Percentiles rank a stretch among this genome's conserved stretches.
phyloP scores from a whole-genome alignment of 2,797 vertebrate species.

The Melanogrammus aeglefinus region DNA sequence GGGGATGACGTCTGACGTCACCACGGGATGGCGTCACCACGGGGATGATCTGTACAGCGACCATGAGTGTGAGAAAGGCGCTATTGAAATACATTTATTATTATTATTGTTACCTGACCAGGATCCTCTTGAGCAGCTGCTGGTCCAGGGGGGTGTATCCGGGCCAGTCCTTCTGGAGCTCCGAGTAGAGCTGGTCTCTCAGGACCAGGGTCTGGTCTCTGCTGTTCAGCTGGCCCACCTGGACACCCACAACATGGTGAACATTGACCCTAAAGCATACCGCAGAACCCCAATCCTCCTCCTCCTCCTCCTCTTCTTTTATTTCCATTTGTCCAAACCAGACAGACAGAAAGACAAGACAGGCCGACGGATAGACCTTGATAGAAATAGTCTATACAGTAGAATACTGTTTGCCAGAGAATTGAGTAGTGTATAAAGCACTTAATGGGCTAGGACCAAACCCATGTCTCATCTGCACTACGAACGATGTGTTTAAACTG shows the following conservation, averaged over 20 bases:
- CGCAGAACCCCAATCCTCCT: background rate
- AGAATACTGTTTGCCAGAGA: no score
- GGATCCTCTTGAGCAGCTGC: conserved; percentile 85
- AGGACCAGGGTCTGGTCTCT: conserved; percentile 83
- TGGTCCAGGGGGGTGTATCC: conserved; percentile 89
- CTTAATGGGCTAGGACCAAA: no score
- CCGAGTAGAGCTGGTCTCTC: conserved; percentile 82
- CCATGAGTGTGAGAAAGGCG: no score
- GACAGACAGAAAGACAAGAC: no score
- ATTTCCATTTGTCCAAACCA: background rate
- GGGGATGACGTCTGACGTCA: no score
- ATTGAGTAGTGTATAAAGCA: no score
- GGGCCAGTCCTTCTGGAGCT: conserved; percentile 90
- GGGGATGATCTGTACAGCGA: no score
- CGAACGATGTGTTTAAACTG: no score
- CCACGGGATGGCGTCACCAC: no score
- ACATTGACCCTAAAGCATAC: background rate
- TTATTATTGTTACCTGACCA: conserved; percentile 76
- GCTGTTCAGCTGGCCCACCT: conserved; percentile 83
- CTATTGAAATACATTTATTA: no score
- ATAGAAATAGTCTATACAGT: no score
- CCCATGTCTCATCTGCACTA: no score
- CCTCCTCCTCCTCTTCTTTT: background rate
- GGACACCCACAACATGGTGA: conserved; percentile 17
- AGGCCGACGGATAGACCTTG: background rate